Evolutionary conservation across 2,113 vertebrate genomes (phyloP), one percentile per base, ranked within the genome.

Genomic region (Ammodytes marinus): DNA sequence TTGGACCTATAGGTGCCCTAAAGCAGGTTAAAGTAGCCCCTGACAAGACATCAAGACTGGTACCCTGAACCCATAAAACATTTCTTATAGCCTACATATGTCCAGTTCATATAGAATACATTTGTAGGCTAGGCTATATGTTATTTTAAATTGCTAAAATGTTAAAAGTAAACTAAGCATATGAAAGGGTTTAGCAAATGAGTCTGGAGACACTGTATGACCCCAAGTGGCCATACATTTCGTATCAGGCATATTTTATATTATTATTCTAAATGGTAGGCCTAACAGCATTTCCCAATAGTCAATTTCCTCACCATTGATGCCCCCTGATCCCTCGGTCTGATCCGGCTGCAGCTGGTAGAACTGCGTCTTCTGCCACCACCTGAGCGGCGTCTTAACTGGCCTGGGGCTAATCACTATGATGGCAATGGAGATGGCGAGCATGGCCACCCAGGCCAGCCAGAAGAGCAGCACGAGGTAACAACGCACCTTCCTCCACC

Each of bases 351-450:
- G 84, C 69, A 95, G 52, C 42, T 86, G 91, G 74, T 89, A 95
- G 60, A 95, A 94, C 39, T 94, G 11, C 0, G 89, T 47, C 74
- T 58, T 94, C 88, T 94, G 94, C 95, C 95, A 96, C 95, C 95
- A 96, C 3, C 39, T 69, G 10, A 94, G 91, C 3, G 54, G 46
- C 0, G 72, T 71, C 0, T 42, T 70, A 0, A 83, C 82, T 1
- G 91, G 91, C 19, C 83, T 59, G 0, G 94, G 92, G 45, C 86
- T 95, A 39, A 81, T 19, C 2, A 80, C 58, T 0, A 95, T 54
- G 54, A 94, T 82, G 42, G 69, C 70, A 3, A 94, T 6, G 53
- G 92, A 52, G 14, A 43, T 66, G 13, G 83, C 88, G 13, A 95
- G 86, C 68, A 94, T 84, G 40, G 83, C 69, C 47, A 95, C 0